Evolutionary conservation across 1,140 invertebrate genomes (phyloP).

Genomic region (Drosophila aff.): DNA sequence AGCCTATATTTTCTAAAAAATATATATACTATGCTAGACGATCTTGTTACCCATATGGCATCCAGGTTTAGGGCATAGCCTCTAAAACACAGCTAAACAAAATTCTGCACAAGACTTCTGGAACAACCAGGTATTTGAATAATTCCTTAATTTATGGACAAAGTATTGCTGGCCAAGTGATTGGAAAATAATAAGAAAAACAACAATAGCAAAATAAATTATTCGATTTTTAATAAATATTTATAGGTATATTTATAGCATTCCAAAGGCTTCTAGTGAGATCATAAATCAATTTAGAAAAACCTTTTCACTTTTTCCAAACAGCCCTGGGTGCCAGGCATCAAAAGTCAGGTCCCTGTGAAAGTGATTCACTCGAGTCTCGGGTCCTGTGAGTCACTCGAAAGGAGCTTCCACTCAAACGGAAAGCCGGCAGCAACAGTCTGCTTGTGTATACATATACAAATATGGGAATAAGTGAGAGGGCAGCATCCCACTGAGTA

Average conservation of each 20-base stretch:
- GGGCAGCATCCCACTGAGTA: constrained; percentile 38
- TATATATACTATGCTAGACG: background rate
- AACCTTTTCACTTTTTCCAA: constrained; percentile 8
- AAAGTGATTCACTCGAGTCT: constrained; percentile 11
- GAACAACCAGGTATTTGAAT: too few species aligned
- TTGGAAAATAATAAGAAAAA: too few species aligned
- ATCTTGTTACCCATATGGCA: too few species aligned
- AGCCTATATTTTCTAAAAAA: background rate
- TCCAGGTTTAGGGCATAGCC: too few species aligned
- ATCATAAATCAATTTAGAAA: constrained; percentile 4
- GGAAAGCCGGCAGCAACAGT: constrained; percentile 81
- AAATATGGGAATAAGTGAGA: constrained; percentile 7
- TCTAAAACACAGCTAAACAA: too few species aligned
- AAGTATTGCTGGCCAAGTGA: too few species aligned
- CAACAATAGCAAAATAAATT: too few species aligned
- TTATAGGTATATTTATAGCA: too few species aligned
- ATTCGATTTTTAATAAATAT: too few species aligned
- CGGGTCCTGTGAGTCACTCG: constrained; percentile 33
- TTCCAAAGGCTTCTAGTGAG: background rate
- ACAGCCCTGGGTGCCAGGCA: background rate
- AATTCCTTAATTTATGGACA: too few species aligned
- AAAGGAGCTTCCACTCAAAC: constrained; percentile 54
- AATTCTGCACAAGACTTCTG: too few species aligned
- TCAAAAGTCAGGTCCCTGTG: constrained; percentile 9
- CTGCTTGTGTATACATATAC: constrained; percentile 32